Evolutionary conservation across 2,888 invertebrate genomes (phyloP).

Genomic region (Netelia melanura): DNA sequence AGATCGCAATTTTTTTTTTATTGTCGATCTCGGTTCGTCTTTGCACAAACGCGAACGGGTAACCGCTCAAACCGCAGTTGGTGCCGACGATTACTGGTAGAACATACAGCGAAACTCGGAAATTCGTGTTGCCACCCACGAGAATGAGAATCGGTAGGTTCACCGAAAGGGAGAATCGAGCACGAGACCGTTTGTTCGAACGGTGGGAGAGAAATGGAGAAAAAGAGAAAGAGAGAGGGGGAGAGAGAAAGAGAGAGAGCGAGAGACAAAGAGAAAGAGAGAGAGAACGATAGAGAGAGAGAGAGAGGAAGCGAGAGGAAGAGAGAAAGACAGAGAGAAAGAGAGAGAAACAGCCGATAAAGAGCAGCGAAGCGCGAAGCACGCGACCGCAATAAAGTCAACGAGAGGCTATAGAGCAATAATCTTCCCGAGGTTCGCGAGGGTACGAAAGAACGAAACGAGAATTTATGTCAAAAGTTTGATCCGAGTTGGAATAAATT

Average conservation of each 20-base stretch:
- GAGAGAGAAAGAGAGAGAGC: too few relatives aligned
- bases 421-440: constrained; percentile 38
- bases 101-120: constrained; percentile 38
- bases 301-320: constrained; percentile 23
- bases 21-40: not conserved
- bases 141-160: constrained; percentile 52
- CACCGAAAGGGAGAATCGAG: constrained; percentile 61
- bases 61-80: constrained; percentile 51
- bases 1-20: not conserved
- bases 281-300: constrained; percentile 54
- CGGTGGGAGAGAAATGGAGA: constrained; percentile 6
- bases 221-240: too few relatives aligned
- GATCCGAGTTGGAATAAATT: not conserved
- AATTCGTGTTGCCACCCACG: constrained; percentile 59
- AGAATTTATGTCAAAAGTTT: constrained; percentile 40
- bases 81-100: constrained; percentile 15
- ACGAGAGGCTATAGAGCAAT: constrained; percentile 60
- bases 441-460: not conserved
- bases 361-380: constrained; percentile 69
- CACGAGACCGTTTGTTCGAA: constrained; percentile 23
- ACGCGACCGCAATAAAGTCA: constrained; percentile 71
- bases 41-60: constrained; percentile 5
- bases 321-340: constrained; percentile 39
- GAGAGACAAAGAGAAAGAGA: not conserved
- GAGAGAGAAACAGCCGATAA: constrained; percentile 61